Base-by-base conservation (phyloP, 2,113 vertebrate species). In the Todiramphus saurophagus region DNA sequence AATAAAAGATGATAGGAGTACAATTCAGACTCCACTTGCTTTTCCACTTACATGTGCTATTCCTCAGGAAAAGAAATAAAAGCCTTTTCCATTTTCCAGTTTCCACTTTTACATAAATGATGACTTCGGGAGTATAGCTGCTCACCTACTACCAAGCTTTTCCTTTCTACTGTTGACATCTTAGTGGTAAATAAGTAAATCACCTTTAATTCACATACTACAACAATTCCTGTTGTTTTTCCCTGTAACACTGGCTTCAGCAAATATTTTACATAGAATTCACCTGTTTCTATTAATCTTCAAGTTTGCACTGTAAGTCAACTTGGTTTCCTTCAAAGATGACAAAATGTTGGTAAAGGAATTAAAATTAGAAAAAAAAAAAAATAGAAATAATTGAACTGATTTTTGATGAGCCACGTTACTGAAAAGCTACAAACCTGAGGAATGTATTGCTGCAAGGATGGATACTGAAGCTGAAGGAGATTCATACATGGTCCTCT, bases 101-200 rank as follows among this genome's bases (percentile, higher is more conserved):
- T 95, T 94, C 93, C 86, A 83, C 93, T 97, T 97, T 92, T 77
- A 96, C 91, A 94, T 58, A 90, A 95, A 37, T 33, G 31, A 96
- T 98, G 88, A 97, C 97, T 98, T 97, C 95, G 97, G 87, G 35
- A 73, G 33, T 28, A 69, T 66, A 83, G 76, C 79, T 89, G 70
- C 72, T 93, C 79, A 97, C 91, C 96, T 85, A 9, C 23, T 83
- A 95, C 59, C 17, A 83, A 46, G 60, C 17, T 87, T 95, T 96
- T 97, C 77, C 74, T 97, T 94, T 83, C 81, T 28, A 14, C 50
- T 46, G 50, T 96, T 94, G 69, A 93, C 56, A 85, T 79, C 64
- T 82, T 91, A 88, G 58, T 96, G 86, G 92, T 91, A 96, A 93
- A n/a, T 82, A 92, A 85, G 68, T 88, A 44, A 88, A 92, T 82